A percentile compares a stretch with the other conserved stretches of the same genome.
Evolutionary conservation across 2,888 invertebrate species (phyloP).

Genomic region (Drosophila lutescens): DNA sequence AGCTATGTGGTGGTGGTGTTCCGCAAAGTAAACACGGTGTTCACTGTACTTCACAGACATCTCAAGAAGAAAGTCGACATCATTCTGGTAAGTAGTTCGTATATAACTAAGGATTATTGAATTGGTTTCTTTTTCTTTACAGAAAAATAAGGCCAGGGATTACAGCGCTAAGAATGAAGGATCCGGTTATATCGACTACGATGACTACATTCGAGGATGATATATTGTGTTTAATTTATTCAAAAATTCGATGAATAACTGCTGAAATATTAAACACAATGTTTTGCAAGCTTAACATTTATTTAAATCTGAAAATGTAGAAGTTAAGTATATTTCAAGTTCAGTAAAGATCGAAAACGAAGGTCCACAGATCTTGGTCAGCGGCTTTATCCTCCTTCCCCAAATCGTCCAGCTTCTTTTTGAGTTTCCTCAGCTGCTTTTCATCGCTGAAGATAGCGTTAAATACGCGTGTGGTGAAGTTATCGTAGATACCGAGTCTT

Average conservation of each 20-base stretch:
- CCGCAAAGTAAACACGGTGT: neutral
- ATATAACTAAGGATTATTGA: too few relatives aligned
- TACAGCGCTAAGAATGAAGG: neutral
- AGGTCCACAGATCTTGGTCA: slow-evolving; percentile 44
- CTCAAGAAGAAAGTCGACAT: neutral
- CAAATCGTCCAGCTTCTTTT: slow-evolving; percentile 42
- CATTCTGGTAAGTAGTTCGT: neutral
- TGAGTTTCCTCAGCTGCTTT: slow-evolving; percentile 40
- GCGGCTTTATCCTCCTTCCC: slow-evolving; percentile 1
- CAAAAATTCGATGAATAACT: too few relatives aligned
- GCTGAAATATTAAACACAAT: too few relatives aligned
- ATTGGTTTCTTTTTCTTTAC: neutral
- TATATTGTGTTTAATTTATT: too few relatives aligned
- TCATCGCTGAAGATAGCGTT: slow-evolving; percentile 51
- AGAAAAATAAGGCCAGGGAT: neutral
- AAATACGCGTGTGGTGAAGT: slow-evolving; percentile 38
- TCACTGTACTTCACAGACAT: neutral
- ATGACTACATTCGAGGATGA: neutral
- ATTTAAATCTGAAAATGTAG: neutral
- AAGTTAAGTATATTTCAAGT: neutral
- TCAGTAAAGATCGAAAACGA: slow-evolving; percentile 37
- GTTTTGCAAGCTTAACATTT: neutral
- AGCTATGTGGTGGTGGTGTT: neutral
- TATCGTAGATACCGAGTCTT: slow-evolving; percentile 46
- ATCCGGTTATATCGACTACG: neutral